Evolutionary conservation across 2,888 invertebrate genomes (phyloP).

Genomic region (Agrilus biguttatus): DNA sequence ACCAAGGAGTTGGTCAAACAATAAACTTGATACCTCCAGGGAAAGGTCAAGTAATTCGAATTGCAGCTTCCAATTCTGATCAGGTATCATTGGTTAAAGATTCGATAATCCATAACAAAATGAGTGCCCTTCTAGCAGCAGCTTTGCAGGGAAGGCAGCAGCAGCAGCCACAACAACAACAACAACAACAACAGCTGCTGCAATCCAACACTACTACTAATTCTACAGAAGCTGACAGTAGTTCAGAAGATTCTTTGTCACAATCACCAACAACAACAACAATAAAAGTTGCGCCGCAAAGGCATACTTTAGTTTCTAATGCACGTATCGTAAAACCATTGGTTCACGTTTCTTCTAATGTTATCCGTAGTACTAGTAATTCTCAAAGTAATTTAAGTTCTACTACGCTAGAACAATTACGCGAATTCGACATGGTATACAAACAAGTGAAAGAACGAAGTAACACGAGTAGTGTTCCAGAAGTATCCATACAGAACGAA

Average conservation of each 20-base stretch:
- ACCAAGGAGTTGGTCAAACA: constrained; percentile 50
- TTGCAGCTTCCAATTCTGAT: constrained; percentile 29
- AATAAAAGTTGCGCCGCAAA: constrained; percentile 9
- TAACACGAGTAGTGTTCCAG: constrained; percentile 31
- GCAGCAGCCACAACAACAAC: no score
- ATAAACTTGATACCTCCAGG: constrained; percentile 40
- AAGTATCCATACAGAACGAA: constrained; percentile 15
- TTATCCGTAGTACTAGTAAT: constrained; percentile 34
- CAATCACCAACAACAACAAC: constrained; percentile 6
- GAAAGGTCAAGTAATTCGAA: constrained; percentile 29
- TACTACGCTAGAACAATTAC: constrained; percentile 59
- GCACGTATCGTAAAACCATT: constrained; percentile 40
- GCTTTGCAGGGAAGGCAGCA: constrained; percentile 30
- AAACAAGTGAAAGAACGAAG: constrained; percentile 69
- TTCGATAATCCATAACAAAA: constrained; percentile 32
- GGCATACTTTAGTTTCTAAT: constrained; percentile 41
- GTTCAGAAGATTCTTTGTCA: constrained; percentile 11
- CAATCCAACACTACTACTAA: constrained; percentile 7
- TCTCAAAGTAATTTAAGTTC: constrained; percentile 56
- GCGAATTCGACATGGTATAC: constrained; percentile 68
- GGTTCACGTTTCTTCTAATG: constrained; percentile 46
- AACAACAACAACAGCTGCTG: constrained; percentile 12
- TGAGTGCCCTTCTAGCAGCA: constrained; percentile 33
- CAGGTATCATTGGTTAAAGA: constrained; percentile 31
- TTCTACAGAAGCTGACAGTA: constrained; percentile 11